Conservation (phyloP, 2,888 invertebrate genomes). For the Macrosoma leucophasiata region DNA sequence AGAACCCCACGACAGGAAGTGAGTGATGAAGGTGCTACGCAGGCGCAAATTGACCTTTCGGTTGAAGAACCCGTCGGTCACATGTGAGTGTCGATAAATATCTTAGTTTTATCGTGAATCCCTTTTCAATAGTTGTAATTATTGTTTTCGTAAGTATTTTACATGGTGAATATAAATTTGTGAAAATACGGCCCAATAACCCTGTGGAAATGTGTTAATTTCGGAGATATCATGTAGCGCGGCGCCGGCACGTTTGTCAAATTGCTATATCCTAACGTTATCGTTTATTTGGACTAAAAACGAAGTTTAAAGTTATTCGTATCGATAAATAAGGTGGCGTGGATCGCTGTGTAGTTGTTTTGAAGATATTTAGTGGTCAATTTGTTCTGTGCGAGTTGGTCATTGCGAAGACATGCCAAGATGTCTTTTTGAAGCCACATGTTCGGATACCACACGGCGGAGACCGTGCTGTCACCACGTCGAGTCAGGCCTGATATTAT, state of each 20-base stretch:
- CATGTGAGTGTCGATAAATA: slow-evolving; percentile 88
- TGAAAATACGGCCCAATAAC: slow-evolving; percentile 45
- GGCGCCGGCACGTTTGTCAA: slow-evolving; percentile 73
- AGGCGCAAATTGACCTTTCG: slow-evolving; percentile 85
- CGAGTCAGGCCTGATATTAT: slow-evolving; percentile 34
- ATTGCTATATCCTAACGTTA: slow-evolving; percentile 53
- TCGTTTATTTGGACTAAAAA: slow-evolving; percentile 40
- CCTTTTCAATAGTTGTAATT: slow-evolving; percentile 56
- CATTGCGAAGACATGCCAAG: slow-evolving; percentile 49
- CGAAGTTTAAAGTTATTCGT: slow-evolving; percentile 38
- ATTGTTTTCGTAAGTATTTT: slow-evolving; percentile 72
- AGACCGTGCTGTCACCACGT: slow-evolving; percentile 34
- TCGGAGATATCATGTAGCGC: slow-evolving; percentile 50
- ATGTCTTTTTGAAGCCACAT: slow-evolving; percentile 67
- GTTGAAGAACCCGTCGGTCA: slow-evolving; percentile 93
- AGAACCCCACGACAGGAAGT: slow-evolving; percentile 74
- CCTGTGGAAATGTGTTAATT: slow-evolving; percentile 65
- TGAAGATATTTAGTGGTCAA: slow-evolving; percentile 38
- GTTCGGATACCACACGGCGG: slow-evolving; percentile 53
- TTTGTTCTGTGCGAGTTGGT: slow-evolving; percentile 39
- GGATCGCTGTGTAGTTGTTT: slow-evolving; percentile 35
- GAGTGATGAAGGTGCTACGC: slow-evolving; percentile 79
- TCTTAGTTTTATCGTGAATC: slow-evolving; percentile 70
- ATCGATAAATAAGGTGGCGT: slow-evolving; percentile 31
- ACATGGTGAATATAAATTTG: slow-evolving; percentile 60